These are phyloP conservation scores for Abramis brama DNA, from an alignment of 2,113 vertebrate genomes.

Conservation along the genomic window DNA sequence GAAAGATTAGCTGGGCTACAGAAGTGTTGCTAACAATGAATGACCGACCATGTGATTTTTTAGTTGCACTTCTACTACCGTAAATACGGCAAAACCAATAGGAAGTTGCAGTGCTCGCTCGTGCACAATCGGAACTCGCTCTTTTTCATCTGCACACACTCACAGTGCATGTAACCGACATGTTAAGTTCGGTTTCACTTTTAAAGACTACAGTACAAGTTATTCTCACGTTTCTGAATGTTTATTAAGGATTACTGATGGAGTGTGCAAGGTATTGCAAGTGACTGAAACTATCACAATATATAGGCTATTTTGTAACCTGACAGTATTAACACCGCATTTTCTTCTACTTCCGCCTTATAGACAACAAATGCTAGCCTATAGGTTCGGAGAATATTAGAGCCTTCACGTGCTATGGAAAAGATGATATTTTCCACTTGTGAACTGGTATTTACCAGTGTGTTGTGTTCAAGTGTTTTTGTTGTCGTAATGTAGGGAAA, in stretches of 20 bases:
- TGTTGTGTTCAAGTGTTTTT: too few species aligned
- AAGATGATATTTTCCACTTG: too few species aligned
- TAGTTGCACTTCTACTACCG: slow-evolving; percentile 61
- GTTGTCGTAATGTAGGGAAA: too few species aligned
- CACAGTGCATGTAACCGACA: background rate
- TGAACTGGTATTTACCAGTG: too few species aligned
- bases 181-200: background rate
- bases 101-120: slow-evolving; percentile 46
- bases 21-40: slow-evolving; percentile 47
- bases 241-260: background rate
- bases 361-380: background rate
- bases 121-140: slow-evolving; percentile 1
- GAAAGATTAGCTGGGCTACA: background rate
- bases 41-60: slow-evolving; percentile 71
- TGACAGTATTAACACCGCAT: background rate
- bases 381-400: background rate
- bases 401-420: too few species aligned
- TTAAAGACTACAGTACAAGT: background rate
- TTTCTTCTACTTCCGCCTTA: background rate
- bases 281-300: background rate
- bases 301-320: background rate
- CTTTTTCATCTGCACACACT: background rate
- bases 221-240: background rate
- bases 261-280: background rate
- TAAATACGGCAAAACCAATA: slow-evolving; percentile 68